Base-by-base conservation (phyloP, 2,113 vertebrate genomes). In the Octodon degus region DNA sequence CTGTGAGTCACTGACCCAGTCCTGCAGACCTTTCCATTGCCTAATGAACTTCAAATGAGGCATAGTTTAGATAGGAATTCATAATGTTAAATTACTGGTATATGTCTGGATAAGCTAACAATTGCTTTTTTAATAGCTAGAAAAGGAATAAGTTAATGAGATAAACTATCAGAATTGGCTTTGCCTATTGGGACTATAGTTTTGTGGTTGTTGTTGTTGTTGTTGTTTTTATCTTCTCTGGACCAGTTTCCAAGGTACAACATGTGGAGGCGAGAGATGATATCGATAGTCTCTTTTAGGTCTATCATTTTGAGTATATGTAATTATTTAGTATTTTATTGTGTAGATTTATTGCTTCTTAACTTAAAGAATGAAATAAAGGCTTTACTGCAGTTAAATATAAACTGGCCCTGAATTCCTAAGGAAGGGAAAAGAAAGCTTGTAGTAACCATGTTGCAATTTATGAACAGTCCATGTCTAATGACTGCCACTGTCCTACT, bases 401-500 rank as follows among this genome's bases (percentile, higher is more conserved):
- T 58, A 76, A 16, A 74, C 74, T 90, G 79, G 25, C 37, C 62
- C 62, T 63, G 8, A 50, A 86, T 92, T 95, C 80, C 81, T 83
- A 80, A 81, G 62, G 43, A 95, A 96, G 43, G 13, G 24, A 79
- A 90, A 87, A 94, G 86, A 86, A 30, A 25, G 6, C 76, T 50
- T 47, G 30, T 82, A 65, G 60, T 79, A 27, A 90, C 63, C n/a
- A 58, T 58, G 12, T 30, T 63, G 30, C 92, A 80, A 47, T 97
- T 91, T 70, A 40, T 58, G 96, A 60, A 67, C 58, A 92, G 37
- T 43, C 62, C 32, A 25, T 37, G 27, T 74, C 58, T 89, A 60
- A 58, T 81, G 55, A 96, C 91, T 68, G 7, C 34, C 76, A 34
- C 79, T 81, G 47, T 94, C 83, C 84, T 94, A 80, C 74, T 97